A percentile compares a stretch with the other conserved stretches of the same genome.
phyloP scores from a whole-genome alignment of 2,888 invertebrate species.

The Dorcus parallelipipedus region DNA sequence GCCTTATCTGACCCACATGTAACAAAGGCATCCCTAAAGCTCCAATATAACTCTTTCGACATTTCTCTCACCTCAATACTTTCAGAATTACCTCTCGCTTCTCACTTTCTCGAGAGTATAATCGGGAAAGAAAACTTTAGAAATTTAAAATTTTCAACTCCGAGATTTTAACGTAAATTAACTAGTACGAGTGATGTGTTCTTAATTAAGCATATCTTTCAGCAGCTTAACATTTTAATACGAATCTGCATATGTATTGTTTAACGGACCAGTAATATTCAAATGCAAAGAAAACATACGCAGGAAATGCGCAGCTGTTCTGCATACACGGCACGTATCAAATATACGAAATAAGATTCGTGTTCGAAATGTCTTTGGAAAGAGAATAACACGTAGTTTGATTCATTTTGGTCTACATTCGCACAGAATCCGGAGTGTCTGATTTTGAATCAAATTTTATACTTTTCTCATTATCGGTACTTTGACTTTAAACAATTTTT shows the following conservation, averaged over 20 bases:
- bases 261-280: conserved; percentile 2
- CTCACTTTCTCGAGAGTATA: too few species aligned
- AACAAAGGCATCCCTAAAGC: background rate
- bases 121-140: background rate
- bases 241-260: conserved; percentile 2
- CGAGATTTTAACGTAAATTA: too few species aligned
- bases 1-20: background rate
- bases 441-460: background rate
- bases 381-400: conserved; percentile 5
- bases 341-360: conserved; percentile 12
- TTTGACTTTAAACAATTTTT: too few species aligned
- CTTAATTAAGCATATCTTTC: too few species aligned
- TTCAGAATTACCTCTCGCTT: too few species aligned
- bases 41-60: background rate
- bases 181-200: too few species aligned
- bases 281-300: conserved; percentile 6
- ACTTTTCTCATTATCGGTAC: background rate
- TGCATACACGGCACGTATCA: conserved; percentile 8
- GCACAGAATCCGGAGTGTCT: background rate
- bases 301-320: background rate
- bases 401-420: conserved; percentile 4
- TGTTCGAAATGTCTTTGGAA: conserved; percentile 5
- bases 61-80: background rate
- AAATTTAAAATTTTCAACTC: background rate
- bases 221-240: background rate